Conservation (phyloP, 2,113 vertebrate genomes). For the Daubentonia madagascariensis region DNA sequence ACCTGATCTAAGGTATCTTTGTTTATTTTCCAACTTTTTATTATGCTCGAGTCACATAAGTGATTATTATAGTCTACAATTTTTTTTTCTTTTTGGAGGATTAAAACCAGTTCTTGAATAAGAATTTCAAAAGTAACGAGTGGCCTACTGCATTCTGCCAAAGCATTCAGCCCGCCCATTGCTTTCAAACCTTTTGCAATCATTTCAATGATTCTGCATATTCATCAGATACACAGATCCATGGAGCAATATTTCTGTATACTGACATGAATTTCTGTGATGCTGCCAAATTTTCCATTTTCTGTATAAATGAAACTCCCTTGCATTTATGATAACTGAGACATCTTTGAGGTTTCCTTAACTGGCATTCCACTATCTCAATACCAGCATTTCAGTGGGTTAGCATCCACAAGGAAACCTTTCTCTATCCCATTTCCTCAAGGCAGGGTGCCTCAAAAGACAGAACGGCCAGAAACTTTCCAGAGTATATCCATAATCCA, state of each 20-base stretch:
- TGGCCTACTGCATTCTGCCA: neutral
- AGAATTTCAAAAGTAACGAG: neutral
- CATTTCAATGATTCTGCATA: neutral
- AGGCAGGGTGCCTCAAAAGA: neutral
- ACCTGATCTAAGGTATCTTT: neutral
- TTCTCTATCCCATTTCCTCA: neutral
- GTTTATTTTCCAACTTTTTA: neutral
- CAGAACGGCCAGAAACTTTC: neutral
- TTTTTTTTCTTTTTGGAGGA: neutral
- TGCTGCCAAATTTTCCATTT: neutral
- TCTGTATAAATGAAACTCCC: neutral
- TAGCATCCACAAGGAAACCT: neutral
- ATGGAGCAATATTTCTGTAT: neutral
- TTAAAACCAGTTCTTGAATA: neutral
- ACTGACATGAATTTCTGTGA: neutral
- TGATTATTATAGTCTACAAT: neutral
- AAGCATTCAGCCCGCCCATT: neutral
- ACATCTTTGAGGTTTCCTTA: neutral
- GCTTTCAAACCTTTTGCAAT: neutral
- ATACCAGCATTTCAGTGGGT: neutral
- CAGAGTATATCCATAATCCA: neutral
- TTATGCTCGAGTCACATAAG: neutral
- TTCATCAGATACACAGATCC: neutral
- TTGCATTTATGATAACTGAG: neutral
- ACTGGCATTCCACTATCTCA: neutral